Conservation (phyloP, 2,888 invertebrate species). For the Bembecia ichneumoniformis region DNA sequence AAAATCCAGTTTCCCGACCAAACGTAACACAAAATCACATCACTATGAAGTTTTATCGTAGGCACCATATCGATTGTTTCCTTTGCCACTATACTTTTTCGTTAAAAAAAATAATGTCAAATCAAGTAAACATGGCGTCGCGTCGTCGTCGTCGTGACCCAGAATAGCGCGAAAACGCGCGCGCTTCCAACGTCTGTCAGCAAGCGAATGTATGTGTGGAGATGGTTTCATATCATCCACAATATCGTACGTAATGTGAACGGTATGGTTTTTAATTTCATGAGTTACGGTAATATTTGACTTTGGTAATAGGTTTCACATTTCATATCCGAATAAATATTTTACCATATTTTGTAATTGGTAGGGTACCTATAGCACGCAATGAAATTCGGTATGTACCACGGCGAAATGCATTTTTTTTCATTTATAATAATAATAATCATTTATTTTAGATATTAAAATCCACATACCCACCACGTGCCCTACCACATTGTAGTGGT, state of each 20-base stretch:
- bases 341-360: neutral
- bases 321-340: neutral
- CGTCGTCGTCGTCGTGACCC: conserved; percentile 27
- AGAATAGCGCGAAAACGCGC: conserved; percentile 33
- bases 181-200: conserved; percentile 35
- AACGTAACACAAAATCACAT: neutral
- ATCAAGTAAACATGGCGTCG: conserved; percentile 17
- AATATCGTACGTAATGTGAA: conserved; percentile 24
- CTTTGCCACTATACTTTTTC: neutral
- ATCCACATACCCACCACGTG: too few relatives aligned
- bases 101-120: conserved; percentile 14
- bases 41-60: neutral
- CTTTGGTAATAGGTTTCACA: conserved; percentile 18
- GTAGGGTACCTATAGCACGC: neutral
- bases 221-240: conserved; percentile 10
- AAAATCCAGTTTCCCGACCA: neutral
- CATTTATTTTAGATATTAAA: too few relatives aligned
- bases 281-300: conserved; percentile 41
- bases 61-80: neutral
- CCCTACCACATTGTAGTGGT: too few relatives aligned
- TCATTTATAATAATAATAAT: too few relatives aligned
- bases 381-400: too few relatives aligned
- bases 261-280: neutral
- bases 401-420: too few relatives aligned
- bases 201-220: conserved; percentile 43